These are phyloP conservation scores for Aptenodytes forsteri DNA, from an alignment of 2,113 vertebrate genomes.

Conservation along the genomic window DNA sequence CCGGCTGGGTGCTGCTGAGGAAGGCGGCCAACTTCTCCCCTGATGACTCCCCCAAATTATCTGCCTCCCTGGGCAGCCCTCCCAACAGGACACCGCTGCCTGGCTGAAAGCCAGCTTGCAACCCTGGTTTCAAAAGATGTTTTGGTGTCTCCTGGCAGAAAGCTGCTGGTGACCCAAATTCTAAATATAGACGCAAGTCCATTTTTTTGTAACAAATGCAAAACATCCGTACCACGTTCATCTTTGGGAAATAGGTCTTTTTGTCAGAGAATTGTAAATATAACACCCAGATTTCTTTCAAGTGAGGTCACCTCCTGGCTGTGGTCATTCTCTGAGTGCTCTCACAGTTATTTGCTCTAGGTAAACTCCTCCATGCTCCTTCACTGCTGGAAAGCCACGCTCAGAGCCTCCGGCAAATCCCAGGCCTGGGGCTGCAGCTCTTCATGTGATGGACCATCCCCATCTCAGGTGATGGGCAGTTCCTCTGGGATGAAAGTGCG, in stretches of 20 bases:
- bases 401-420: background rate
- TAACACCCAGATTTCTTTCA: background rate
- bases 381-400: background rate
- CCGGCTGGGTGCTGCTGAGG: fast-evolving
- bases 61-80: background rate
- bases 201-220: background rate
- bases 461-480: background rate
- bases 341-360: background rate
- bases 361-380: background rate
- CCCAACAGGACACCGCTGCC: background rate
- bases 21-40: background rate
- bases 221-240: fast-evolving
- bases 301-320: background rate
- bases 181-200: constrained; percentile 14
- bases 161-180: constrained; percentile 8
- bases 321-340: background rate
- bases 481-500: fast-evolving
- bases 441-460: background rate
- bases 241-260: background rate
- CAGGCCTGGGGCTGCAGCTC: background rate
- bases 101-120: background rate
- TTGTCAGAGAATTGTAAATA: background rate
- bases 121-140: background rate
- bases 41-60: background rate
- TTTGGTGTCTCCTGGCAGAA: constrained; percentile 16